A percentile compares a stretch with the other conserved stretches of the same genome.
phyloP scores from a whole-genome alignment of 2,113 vertebrate genomes.

The Oryzias woworae region DNA sequence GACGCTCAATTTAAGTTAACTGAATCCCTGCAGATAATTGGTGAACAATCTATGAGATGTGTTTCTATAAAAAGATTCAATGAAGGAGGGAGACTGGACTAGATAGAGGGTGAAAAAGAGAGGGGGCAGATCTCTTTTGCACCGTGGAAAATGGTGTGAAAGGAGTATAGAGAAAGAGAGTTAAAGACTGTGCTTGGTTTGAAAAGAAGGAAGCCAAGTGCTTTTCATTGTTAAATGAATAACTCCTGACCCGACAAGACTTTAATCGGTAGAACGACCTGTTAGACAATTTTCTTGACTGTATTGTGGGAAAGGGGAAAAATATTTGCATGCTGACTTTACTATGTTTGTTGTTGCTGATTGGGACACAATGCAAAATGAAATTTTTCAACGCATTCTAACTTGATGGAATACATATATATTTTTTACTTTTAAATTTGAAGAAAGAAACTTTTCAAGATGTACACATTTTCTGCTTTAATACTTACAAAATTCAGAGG shows the following conservation, averaged over 20 bases:
- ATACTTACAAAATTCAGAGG: not conserved
- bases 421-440: not conserved
- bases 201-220: conserved; percentile 62
- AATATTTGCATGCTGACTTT: not conserved
- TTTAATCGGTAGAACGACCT: conserved; percentile 70
- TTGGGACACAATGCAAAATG: not conserved
- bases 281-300: conserved; percentile 8
- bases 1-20: too few species aligned
- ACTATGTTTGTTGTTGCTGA: not conserved
- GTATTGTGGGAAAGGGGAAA: conserved; percentile 14
- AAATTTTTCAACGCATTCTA: not conserved
- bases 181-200: conserved; percentile 54
- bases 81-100: conserved; percentile 41
- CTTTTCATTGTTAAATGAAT: conserved; percentile 64
- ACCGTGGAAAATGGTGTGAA: conserved; percentile 50
- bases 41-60: conserved; percentile 1
- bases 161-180: conserved; percentile 34
- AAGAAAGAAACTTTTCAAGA: not conserved
- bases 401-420: not conserved
- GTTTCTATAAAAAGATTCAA: conserved; percentile 17
- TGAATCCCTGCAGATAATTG: conserved; percentile 1
- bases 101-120: conserved; percentile 46
- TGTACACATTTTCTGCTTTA: not conserved
- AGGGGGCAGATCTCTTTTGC: conserved; percentile 57
- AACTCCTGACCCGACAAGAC: conserved; percentile 72